Evolutionary conservation across 2,113 vertebrate genomes (phyloP), one percentile per base, ranked within the genome.

Genomic region (Macquaria australasica): DNA sequence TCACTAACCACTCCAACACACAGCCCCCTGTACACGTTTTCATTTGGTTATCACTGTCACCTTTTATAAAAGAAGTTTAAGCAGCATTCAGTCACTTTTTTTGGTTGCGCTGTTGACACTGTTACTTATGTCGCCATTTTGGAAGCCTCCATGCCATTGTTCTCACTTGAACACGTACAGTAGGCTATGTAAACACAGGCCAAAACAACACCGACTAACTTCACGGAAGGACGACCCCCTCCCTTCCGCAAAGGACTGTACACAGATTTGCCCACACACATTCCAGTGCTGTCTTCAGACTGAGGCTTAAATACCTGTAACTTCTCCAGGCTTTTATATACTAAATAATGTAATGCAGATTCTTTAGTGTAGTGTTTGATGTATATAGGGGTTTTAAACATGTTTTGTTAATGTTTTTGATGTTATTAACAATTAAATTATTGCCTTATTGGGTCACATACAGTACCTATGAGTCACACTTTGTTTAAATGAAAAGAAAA

Each of bases 181-280:
- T 68, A 73, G 84, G 74, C 76, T 86, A 75, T 50, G 82, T 89
- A 87, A 93, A 91, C 87, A 91, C 43, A n/a, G 83, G 88, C 60
- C 90, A 86, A 64, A 91, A 91, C 85, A 90, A 89, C 79, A 77
- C 50, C 0, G 50, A 62, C 77, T 16, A 48, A 71, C 76, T 74
- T 51, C 63, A 87, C 11, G 80, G 84, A 91, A 89, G 79, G 92
- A 91, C 87, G 77, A 87, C 84, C 86, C 77, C 88, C 94, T 92
- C 94, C 92, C 93, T 92, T 94, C 92, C 89, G 83, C 80, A 81
- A 51, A 85, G 20, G 60, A 83, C 66, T 60, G 77, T 71, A 79
- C 88, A 87, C 80, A 88, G 86, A 84, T 67, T 72, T 53, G 72
- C 37, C 62, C 82, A 67, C 79, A 77, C 78, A 88, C 88, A 92